Base-by-base conservation (phyloP, 1,140 invertebrate genomes). In the Ladona fulva region DNA sequence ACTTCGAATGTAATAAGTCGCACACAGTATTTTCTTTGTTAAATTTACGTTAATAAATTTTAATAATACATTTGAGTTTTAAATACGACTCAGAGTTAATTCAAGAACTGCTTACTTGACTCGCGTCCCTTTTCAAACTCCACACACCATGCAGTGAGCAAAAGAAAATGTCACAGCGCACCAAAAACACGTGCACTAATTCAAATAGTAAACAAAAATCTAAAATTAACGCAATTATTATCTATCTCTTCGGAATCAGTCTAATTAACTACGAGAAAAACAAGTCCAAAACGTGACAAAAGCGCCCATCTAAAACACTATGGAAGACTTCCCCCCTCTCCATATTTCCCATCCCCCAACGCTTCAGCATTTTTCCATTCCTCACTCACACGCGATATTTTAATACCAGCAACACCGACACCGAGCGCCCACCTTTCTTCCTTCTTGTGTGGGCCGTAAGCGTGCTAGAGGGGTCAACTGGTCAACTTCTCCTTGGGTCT, bases 401-500 rank as follows among this genome's bases (percentile, higher is more conserved):
- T 78, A 79, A 79, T 79, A 80, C 80, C 80, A 76, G 52, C 52
- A 78, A 80, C 77, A 37, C 78, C 78, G 52, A 78, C 76, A 75
- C 82, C 81, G 82, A 79, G 81, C 78, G 82, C 83, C 83, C 83
- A 85, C 85, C 84, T 85, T 85, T 81, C 80, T 81, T 82, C 83
- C 83, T 83, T 83, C 80, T 83, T 82, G 83, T 82, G 83, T 81
- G 82, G 80, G 82, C 82, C 81, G 81, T 83, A 82, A 82, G 80
- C 80, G 81, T 80, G 82, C 81, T 81, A 81, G 81, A 79, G 83
- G 81, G 84, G 86, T 87, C 86, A 87, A 86, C 86, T 87, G 83
- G 84, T 84, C 52, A 66, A 66, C 86, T 86, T 87, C 85, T 87
- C 86, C 83, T 85, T 87, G 78, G 86, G 83, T 80, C 85, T 83